Conservation (phyloP, 2,113 vertebrate genomes). For the Chionomys nivalis region DNA sequence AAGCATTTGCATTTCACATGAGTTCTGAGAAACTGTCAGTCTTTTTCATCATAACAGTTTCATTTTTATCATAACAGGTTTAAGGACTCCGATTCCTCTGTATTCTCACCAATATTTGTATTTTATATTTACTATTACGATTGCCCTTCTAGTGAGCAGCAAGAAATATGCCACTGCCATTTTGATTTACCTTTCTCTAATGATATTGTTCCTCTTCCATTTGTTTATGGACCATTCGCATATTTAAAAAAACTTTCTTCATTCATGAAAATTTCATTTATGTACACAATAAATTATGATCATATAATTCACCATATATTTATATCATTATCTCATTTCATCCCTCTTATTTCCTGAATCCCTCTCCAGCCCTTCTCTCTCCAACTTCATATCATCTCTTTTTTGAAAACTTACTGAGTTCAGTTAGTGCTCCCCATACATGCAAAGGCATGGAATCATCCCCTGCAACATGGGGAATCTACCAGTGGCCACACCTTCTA, state of each 20-base stretch:
- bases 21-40: not conserved
- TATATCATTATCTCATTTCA: not conserved
- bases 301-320: not conserved
- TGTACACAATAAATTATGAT: not conserved
- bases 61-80: not conserved
- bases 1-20: not conserved
- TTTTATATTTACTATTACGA: not conserved
- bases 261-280: not conserved
- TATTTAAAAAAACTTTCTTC: not conserved
- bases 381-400: not conserved
- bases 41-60: not conserved
- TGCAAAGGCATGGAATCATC: not conserved
- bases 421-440: not conserved
- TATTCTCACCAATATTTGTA: not conserved
- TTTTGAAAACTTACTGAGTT: not conserved
- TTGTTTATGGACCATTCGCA: not conserved
- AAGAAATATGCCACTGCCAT: not conserved
- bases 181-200: not conserved
- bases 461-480: not conserved
- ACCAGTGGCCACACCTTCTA: not conserved
- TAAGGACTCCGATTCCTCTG: not conserved
- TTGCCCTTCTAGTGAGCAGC: not conserved
- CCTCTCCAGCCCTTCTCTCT: not conserved
- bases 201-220: not conserved
- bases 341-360: not conserved